Evolutionary conservation across 2,113 vertebrate genomes (phyloP).

Genomic region (Gracilinanus agilis): DNA sequence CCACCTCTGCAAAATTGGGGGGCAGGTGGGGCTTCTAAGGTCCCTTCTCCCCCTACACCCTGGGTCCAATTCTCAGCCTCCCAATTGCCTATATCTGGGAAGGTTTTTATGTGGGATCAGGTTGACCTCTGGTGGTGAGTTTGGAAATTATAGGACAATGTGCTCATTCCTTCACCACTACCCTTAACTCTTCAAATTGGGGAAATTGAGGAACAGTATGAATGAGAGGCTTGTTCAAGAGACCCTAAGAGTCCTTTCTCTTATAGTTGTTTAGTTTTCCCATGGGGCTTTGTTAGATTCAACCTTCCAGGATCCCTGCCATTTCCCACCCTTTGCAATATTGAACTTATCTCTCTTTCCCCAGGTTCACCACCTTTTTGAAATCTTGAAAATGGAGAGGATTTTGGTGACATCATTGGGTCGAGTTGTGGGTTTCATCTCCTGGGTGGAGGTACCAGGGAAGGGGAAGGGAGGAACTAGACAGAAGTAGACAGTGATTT

Average conservation of each 20-base stretch:
- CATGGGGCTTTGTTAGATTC: background rate
- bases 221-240: background rate
- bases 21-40: background rate
- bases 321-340: rapidly evolving
- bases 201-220: background rate
- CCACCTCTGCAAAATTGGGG: background rate
- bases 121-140: conserved; percentile 24
- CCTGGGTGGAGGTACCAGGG: conserved; percentile 89
- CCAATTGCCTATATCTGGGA: background rate
- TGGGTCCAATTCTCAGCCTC: background rate
- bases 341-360: background rate
- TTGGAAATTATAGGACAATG: background rate
- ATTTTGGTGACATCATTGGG: conserved; percentile 90
- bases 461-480: background rate
- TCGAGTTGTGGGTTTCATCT: conserved; percentile 87
- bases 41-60: background rate
- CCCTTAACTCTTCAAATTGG: too few species aligned
- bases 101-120: background rate
- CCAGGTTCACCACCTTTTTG: conserved; percentile 91
- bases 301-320: background rate
- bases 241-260: background rate
- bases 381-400: conserved; percentile 85
- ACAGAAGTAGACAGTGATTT: background rate
- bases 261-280: background rate
- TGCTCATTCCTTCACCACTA: rapidly evolving